Base-by-base conservation (phyloP, 2,888 invertebrate species). In the Arenicola marina region DNA sequence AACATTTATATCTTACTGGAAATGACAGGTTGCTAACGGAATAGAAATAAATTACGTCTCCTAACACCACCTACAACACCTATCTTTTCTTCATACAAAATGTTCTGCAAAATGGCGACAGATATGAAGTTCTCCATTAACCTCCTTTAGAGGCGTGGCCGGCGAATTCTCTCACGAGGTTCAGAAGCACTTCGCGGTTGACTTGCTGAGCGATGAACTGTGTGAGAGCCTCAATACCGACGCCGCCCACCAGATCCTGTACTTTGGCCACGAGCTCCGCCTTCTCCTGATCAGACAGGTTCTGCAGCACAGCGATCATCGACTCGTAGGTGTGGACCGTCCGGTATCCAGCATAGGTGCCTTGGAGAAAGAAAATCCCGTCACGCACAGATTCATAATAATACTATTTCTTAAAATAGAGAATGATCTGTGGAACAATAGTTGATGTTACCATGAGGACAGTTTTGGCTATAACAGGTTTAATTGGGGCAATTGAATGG, bases 171-270 rank as follows among this genome's bases (percentile, higher is more conserved):
- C 69, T 60, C 48, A 80, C 62, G 24, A 74, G 59, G 33, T 74
- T 72, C 4, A 78, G 63, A 15, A 80, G 63, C 38, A 77, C 53
- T 54, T 77, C 76, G 32, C 79, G 60, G 62, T 78, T 77, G 21
- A 76, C 79, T 60, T 80, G 78, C 4, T 59, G 59, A 2, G 75
- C 76, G 4, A 80, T 71, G 61, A 78, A 80, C 2, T 66, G 43
- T 2, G 75, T 75, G 15, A 80, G 67, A 21, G 76, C 78, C 61
- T 79, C 79, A 4, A 80, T 63, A 1, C 70, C 45, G 1, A 73
- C 59, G 51, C 75, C 73, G 1, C 80, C 80, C 29, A 80, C 78
- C 24, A 80, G 64, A 55, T 76, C 74, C 58, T 80, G 80, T 1
- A 80, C 71, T 68, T 73, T 73, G 24, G 68, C 60, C 21, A 77